Base-by-base conservation (phyloP, 2,888 invertebrate species). In the Eulithis testata region DNA sequence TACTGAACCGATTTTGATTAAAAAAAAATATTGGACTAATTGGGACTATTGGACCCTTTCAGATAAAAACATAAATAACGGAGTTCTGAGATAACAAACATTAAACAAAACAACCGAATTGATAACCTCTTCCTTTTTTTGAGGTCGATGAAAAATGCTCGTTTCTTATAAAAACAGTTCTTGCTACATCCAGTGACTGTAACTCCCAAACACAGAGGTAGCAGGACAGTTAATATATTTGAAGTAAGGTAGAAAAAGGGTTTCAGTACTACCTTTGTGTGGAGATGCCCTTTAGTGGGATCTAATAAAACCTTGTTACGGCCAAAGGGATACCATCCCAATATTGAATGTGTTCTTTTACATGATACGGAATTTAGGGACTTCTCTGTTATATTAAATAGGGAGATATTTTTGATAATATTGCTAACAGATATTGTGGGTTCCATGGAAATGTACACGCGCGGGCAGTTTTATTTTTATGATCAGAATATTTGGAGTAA, bases 271-370 rank as follows among this genome's bases (percentile, higher is more conserved):
- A 90, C 90, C 92, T 92, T 93, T 93, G 92, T 92, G 91, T 84
- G 91, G 91, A 85, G 87, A 86, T 90, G 90, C 90, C 91, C 92
- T 91, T 93, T 92, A 91, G 91, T 92, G 91, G 90, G 90, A 91
- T 92, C 91, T 92, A 92, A 93, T 93, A 93, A 93, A 93, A 93
- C 91, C 92, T 91, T 93, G 92, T 93, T 93, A 93, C 91, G 89
- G 91, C 87, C 91, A 93, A 91, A 92, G 92, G 92, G 91, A 91
- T 91, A 92, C 92, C 92, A 91, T 90, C 89, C 88, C 90, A 89
- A 92, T 93, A 93, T 92, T 91, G 92, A 90, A 91, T 91, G 91
- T 92, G 91, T 91, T 90, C 92, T 88, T 89, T 91, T 91, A 91
- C 92, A 93, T 93, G 91, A 92, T 92, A 93, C 86, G 90, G 91